Percentiles rank a stretch among this genome's conserved stretches.
Conservation (phyloP, 2,888 invertebrate genomes). For the Orthosia gracilis region DNA sequence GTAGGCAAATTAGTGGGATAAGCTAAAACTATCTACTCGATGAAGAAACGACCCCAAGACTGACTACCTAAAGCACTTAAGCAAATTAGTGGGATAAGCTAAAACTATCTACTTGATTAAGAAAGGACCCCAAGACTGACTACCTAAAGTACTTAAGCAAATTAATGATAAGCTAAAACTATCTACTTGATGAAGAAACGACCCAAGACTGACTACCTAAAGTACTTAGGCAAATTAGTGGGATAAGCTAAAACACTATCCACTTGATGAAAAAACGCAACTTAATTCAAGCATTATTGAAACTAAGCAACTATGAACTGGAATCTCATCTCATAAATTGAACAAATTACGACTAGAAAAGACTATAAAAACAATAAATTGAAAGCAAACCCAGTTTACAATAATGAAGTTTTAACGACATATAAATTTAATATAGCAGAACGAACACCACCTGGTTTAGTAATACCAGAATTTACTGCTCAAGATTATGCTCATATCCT, state of each 20-base stretch:
- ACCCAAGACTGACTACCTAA: too few relatives aligned
- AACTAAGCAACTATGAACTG: not conserved
- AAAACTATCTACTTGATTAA: too few relatives aligned
- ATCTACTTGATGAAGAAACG: too few relatives aligned
- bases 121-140: too few relatives aligned
- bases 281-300: not conserved
- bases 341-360: not conserved
- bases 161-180: too few relatives aligned
- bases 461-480: conserved; percentile 10
- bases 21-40: too few relatives aligned
- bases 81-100: not conserved
- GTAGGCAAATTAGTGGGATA: not conserved
- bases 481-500: conserved; percentile 58
- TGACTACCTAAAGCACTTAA: too few relatives aligned
- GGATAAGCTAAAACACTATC: too few relatives aligned
- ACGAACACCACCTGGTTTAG: not conserved
- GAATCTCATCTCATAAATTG: not conserved
- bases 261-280: not conserved
- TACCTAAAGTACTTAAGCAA: too few relatives aligned
- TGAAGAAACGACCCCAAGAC: too few relatives aligned
- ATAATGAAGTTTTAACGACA: conserved; percentile 3
- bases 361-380: conserved; percentile 11
- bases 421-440: not conserved
- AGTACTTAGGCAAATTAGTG: not conserved
- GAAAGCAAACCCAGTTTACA: not conserved